phyloP scores from a whole-genome alignment of 1,140 invertebrate genomes.

The Heliconius melpomene region DNA sequence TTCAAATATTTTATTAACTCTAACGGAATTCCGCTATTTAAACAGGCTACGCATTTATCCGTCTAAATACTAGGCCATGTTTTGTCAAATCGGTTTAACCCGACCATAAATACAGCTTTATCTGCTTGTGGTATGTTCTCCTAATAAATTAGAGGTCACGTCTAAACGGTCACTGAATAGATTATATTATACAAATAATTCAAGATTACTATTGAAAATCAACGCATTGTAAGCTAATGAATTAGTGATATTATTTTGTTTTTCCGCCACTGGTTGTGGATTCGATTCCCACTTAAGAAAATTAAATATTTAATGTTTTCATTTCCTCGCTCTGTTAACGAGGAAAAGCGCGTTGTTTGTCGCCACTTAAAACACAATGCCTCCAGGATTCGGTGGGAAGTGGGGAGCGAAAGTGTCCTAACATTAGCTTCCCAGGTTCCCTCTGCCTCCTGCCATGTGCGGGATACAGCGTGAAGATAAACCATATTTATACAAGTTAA shows the following conservation, averaged over 20 bases:
- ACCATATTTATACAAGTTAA: too few species aligned
- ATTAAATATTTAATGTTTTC: too few species aligned
- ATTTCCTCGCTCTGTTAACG: too few species aligned
- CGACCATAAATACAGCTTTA: slow-evolving; percentile 15
- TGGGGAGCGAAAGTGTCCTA: too few species aligned
- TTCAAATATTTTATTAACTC: neutral
- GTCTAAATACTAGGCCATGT: slow-evolving; percentile 12
- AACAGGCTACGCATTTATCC: neutral
- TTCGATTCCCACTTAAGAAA: too few species aligned
- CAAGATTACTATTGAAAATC: neutral
- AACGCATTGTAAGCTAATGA: neutral
- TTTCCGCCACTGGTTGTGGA: fast-evolving
- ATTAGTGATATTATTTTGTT: neutral
- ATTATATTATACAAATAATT: slow-evolving; percentile 14
- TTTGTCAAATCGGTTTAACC: slow-evolving; percentile 14
- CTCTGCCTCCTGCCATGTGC: too few species aligned
- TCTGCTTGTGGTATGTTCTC: slow-evolving; percentile 2
- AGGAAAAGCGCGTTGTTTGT: too few species aligned
- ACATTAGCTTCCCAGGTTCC: too few species aligned
- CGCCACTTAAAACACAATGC: too few species aligned
- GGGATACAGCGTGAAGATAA: too few species aligned
- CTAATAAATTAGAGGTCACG: slow-evolving; percentile 5
- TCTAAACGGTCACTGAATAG: neutral
- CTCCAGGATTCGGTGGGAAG: too few species aligned
- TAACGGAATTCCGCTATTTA: slow-evolving; percentile 1